Percentiles rank a stretch among this genome's conserved stretches.
These are phyloP conservation scores for Atlantisia rogersi DNA, from an alignment of 2,113 vertebrate genomes.

Conservation along the genomic window DNA sequence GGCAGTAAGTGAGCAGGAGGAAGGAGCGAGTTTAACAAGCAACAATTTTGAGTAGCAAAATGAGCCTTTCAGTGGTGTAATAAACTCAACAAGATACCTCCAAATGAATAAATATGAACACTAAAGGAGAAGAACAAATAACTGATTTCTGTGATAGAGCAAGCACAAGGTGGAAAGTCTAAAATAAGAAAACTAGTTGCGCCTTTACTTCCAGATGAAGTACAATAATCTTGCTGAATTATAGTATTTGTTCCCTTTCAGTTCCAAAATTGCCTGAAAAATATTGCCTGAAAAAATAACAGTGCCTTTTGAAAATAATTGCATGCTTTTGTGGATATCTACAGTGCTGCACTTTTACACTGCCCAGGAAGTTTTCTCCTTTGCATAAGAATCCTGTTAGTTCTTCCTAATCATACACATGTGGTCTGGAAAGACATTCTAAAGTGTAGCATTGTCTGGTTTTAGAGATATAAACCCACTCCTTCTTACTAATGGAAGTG, in stretches of 20 bases:
- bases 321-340: neutral
- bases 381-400: neutral
- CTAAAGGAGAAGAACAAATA: neutral
- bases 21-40: neutral
- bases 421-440: neutral
- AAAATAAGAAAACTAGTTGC: conserved; percentile 12
- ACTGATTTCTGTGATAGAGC: neutral
- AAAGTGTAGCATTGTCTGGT: neutral
- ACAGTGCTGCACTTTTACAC: neutral
- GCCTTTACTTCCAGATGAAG: neutral
- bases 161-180: neutral
- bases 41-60: neutral
- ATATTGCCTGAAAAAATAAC: neutral
- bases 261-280: neutral
- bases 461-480: neutral
- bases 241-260: neutral
- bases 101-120: neutral
- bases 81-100: neutral
- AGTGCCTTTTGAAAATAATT: neutral
- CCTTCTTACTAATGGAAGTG: neutral
- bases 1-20: accelerated
- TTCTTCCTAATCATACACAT: neutral
- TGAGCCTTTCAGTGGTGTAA: neutral
- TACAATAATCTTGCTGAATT: conserved; percentile 17
- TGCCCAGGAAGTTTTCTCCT: neutral